Base-by-base conservation (phyloP, 2,888 invertebrate genomes). In the Yponomeuta malinellus region DNA sequence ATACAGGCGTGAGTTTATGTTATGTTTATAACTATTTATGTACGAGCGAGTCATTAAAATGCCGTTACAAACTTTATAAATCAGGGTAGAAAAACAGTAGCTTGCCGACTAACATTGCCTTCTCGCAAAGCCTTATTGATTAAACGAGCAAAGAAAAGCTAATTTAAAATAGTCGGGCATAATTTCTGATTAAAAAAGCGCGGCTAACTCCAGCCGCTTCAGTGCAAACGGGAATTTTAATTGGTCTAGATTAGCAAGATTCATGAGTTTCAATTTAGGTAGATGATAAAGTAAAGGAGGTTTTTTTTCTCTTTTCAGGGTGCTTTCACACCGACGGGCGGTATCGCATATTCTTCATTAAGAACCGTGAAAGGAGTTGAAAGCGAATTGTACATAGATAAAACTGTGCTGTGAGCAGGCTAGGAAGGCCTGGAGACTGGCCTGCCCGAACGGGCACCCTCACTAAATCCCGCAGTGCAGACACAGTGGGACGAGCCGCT, bases 191-290 rank as follows among this genome's bases (percentile, higher is more conserved):
- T 59, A 65, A 29, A 65, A 65, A 65, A 65, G 33, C 65, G 33
- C 65, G 33, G 65, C 29, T 65, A 65, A 31, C 31, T 33, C 12
- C 65, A 29, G 65, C 33, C 65, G 29, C 29, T 65, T 65, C 65
- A 29, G 65, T 65, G 65, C 65, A 31, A 65, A 65, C 33, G 65
- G 33, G 65, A 65, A 43, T 67, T 43, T 67, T 48, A 43, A 68
- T 68, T 68, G 48, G 43, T 68, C 68, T 48, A 67, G 67, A 68
- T 68, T 68, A 68, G 68, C 23, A 10, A 68, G 68, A 68, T 68
- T 68, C 68, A 68, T 68, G 48, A 68, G 48, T 68, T 43, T 48
- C 68, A 68, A 68, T 68, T 48, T 68, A 37, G 43, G 10, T 68
- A 68, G 43, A 23, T 65, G 29, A 65, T 65, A 65, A 65, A 65